Conservation (phyloP, 2,113 vertebrate species). For the Ceyx cyanopectus region DNA sequence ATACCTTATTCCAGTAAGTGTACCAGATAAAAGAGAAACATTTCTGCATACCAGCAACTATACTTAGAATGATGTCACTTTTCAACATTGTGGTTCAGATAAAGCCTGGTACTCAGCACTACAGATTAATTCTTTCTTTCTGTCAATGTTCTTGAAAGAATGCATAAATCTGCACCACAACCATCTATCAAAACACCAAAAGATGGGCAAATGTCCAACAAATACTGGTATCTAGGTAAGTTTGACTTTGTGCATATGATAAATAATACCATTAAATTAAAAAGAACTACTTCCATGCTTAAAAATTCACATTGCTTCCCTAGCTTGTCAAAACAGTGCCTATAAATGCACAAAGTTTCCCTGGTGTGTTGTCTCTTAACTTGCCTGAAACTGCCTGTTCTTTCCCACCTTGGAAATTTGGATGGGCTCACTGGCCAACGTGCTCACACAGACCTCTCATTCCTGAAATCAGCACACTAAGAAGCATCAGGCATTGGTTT, state of each 20-base stretch:
- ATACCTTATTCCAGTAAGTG: neutral
- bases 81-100: neutral
- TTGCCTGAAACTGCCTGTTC: neutral
- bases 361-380: neutral
- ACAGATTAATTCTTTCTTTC: neutral
- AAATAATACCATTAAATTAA: neutral
- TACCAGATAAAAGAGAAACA: neutral
- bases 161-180: neutral
- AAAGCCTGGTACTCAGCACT: neutral
- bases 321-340: neutral
- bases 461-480: neutral
- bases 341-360: neutral
- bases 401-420: neutral
- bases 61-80: neutral
- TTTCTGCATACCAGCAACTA: neutral
- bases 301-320: neutral
- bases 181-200: neutral
- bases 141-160: neutral
- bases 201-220: neutral
- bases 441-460: neutral
- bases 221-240: neutral
- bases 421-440: neutral
- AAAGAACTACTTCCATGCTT: neutral
- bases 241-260: neutral
- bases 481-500: neutral